Conservation (phyloP, 2,113 vertebrate species). For the Pyrgilauda ruficollis region DNA sequence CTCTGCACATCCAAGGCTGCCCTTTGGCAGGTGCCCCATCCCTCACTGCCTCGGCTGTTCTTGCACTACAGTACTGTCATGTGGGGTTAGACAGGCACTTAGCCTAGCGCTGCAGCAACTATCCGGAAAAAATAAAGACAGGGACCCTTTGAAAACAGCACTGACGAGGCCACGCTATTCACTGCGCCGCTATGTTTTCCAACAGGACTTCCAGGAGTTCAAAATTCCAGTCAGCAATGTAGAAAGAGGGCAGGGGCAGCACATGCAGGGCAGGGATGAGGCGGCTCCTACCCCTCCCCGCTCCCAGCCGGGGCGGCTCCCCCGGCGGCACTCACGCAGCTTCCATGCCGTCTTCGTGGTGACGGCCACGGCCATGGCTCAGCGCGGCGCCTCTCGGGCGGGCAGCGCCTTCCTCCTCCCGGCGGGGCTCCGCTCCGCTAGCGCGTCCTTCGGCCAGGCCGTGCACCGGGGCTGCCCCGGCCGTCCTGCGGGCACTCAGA, state of each 20-base stretch:
- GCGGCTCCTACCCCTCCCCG: not conserved
- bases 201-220: not conserved
- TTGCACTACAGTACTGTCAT: rapidly evolving
- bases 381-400: not conserved
- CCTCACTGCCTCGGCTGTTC: not conserved
- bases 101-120: not conserved
- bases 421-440: not conserved
- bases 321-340: constrained; percentile 83
- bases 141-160: not conserved
- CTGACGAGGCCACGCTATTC: not conserved
- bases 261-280: not conserved
- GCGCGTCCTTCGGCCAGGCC: not conserved
- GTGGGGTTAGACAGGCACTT: not conserved
- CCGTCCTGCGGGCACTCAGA: not conserved
- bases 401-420: not conserved
- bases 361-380: constrained; percentile 82
- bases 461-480: not conserved
- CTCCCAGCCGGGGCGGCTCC: not conserved
- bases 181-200: rapidly evolving
- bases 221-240: not conserved
- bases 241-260: not conserved
- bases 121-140: not conserved
- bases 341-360: constrained; percentile 91
- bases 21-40: not conserved
- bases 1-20: rapidly evolving